Percentiles rank a stretch among this genome's conserved stretches.
These are phyloP conservation scores for Centroberyx gerrardi DNA, from an alignment of 2,797 vertebrate species.

Conservation along the genomic window DNA sequence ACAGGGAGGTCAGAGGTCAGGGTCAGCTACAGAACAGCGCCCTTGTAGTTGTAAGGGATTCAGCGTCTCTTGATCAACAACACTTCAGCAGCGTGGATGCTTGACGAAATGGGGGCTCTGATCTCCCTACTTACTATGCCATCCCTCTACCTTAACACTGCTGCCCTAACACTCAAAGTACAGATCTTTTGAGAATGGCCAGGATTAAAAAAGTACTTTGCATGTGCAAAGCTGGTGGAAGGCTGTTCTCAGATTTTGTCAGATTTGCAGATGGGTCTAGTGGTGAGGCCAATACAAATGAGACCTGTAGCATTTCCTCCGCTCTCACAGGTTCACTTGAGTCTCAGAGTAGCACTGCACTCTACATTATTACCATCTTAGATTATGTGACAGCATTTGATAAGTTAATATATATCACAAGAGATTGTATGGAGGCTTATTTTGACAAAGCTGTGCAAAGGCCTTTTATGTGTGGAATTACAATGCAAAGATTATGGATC, in stretches of 20 bases:
- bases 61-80: constrained; percentile 4
- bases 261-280: neutral
- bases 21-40: neutral
- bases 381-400: constrained; percentile 20
- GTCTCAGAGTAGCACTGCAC: neutral
- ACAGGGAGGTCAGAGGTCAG: constrained; percentile 18
- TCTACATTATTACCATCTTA: constrained; percentile 1
- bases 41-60: constrained; percentile 13
- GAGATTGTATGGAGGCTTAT: constrained; percentile 21
- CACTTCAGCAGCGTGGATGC: constrained; percentile 4
- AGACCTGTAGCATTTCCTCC: neutral
- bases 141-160: neutral
- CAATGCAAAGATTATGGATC: constrained; percentile 44
- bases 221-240: neutral
- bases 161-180: neutral
- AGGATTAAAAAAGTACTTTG: neutral
- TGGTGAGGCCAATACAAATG: constrained; percentile 4
- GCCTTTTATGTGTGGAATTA: constrained; percentile 42
- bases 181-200: neutral
- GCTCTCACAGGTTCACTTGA: neutral
- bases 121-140: neutral
- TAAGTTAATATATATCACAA: constrained; percentile 54
- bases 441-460: constrained; percentile 36
- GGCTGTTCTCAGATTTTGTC: neutral
- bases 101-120: neutral